A percentile compares a stretch with the other conserved stretches of the same genome.
Conservation (phyloP, 2,113 vertebrate genomes). For the Cygnus buccinator region DNA sequence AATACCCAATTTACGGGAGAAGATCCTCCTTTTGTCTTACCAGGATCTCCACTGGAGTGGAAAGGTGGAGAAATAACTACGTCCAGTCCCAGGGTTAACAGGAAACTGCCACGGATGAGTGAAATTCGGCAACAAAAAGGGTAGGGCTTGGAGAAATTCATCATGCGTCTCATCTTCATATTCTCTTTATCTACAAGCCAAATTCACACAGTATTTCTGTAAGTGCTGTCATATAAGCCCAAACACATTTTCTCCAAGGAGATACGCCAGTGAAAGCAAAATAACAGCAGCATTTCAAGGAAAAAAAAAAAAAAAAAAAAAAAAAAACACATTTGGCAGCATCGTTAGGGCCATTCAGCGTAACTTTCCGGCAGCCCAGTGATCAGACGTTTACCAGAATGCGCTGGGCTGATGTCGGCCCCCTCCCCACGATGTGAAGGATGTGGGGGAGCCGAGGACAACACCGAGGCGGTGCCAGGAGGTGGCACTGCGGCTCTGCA, state of each 20-base stretch:
- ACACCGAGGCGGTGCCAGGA: background rate
- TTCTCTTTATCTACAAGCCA: background rate
- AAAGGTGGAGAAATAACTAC: background rate
- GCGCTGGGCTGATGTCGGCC: too few relatives aligned
- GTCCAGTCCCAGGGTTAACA: background rate
- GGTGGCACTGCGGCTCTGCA: slow-evolving; percentile 25
- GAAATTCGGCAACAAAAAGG: background rate
- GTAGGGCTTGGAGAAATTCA: background rate
- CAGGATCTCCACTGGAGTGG: background rate
- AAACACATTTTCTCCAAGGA: background rate
- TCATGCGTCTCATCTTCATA: too few relatives aligned
- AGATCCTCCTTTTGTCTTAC: background rate
- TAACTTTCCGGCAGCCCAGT: background rate
- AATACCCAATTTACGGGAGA: background rate
- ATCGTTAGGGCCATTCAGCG: background rate
- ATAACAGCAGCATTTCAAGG: background rate
- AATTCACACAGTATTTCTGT: background rate
- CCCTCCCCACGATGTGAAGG: too few relatives aligned
- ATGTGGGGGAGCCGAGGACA: too few relatives aligned
- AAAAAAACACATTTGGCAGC: background rate
- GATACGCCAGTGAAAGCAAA: background rate
- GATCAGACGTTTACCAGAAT: too few relatives aligned
- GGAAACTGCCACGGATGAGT: background rate
- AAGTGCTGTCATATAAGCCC: background rate
- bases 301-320: background rate